These are phyloP conservation scores for Pteronotus mesoamericanus DNA, from an alignment of 2,797 vertebrate species.

Conservation along the genomic window DNA sequence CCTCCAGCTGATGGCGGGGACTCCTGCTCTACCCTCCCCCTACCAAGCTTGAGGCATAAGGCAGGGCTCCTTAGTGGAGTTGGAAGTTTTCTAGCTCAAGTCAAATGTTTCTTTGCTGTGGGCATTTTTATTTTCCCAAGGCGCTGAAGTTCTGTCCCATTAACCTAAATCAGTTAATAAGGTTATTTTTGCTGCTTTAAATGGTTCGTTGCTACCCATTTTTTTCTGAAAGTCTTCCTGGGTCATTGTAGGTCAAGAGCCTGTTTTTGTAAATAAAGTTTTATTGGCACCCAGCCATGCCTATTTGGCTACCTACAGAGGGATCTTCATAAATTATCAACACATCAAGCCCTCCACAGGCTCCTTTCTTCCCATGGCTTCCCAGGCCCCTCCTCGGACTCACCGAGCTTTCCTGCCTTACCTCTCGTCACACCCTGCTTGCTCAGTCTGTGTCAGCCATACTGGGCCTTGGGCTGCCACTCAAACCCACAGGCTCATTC, in stretches of 20 bases:
- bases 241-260: background rate
- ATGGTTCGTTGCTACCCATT: background rate
- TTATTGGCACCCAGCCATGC: background rate
- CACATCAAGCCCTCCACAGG: background rate
- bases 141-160: background rate
- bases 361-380: background rate
- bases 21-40: background rate
- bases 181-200: background rate
- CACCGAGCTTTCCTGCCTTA: background rate
- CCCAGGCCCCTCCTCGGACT: background rate
- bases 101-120: background rate
- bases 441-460: background rate
- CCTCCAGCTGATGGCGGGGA: background rate
- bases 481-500: no score
- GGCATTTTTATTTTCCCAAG: background rate
- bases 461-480: background rate
- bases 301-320: background rate
- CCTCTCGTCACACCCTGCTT: rapidly evolving
- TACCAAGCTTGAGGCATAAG: rapidly evolving
- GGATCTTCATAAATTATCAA: background rate
- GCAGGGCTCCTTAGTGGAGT: background rate
- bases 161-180: background rate
- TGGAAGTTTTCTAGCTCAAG: background rate
- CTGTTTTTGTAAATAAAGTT: conserved; percentile 4
- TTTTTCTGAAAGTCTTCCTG: background rate